These are phyloP conservation scores for Rhingia campestris DNA, from an alignment of 2,888 invertebrate genomes.

Conservation along the genomic window DNA sequence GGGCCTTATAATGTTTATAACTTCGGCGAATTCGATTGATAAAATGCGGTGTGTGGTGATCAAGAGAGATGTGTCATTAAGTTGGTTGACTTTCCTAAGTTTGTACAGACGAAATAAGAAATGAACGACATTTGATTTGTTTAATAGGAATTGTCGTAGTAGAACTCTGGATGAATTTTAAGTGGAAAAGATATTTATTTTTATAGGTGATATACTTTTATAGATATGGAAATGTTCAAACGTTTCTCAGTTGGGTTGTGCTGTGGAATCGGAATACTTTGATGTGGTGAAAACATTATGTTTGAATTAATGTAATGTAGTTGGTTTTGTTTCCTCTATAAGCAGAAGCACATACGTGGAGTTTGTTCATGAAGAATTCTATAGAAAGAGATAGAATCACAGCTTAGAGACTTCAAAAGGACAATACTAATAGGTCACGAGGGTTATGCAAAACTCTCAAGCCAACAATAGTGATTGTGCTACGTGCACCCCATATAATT, in stretches of 20 bases:
- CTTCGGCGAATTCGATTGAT: conserved; percentile 63
- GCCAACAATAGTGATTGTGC: no score
- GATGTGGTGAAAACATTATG: no score
- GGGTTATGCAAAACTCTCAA: no score
- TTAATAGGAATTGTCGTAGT: conserved; percentile 13
- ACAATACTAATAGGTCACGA: no score
- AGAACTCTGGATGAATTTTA: conserved; percentile 39
- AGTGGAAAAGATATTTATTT: conserved; percentile 13
- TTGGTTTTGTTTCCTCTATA: no score
- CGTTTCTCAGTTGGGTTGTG: background rate
- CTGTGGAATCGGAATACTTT: no score
- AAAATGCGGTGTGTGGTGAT: conserved; percentile 39
- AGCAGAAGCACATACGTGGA: no score
- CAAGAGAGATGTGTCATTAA: conserved; percentile 58
- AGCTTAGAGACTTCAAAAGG: no score
- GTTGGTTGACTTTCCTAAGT: conserved; percentile 41
- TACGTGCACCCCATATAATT: no score
- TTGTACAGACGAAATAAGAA: background rate
- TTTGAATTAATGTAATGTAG: no score
- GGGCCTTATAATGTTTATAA: conserved; percentile 52
- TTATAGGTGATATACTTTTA: background rate
- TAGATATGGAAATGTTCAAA: conserved; percentile 27
- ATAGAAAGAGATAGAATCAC: no score
- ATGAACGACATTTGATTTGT: conserved; percentile 32
- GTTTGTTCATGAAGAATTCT: no score